Evolutionary conservation across 2,888 invertebrate genomes (phyloP), one percentile per base, ranked within the genome.

Genomic region (Eueremaeus valkanovi): DNA sequence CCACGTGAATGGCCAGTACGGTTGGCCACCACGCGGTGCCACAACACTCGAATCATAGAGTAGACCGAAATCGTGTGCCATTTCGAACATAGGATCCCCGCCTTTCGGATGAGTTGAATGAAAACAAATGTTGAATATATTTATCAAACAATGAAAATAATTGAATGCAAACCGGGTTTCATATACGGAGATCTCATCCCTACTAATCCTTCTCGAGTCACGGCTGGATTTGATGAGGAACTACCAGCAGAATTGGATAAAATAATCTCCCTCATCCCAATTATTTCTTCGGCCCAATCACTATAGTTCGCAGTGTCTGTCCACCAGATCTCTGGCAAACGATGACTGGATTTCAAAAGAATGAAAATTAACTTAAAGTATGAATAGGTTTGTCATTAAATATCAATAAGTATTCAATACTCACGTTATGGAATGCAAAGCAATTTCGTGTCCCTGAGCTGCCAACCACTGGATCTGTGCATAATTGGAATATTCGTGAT

Each of bases 401-500:
- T 33, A 29, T 1, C 5, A 27, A 51, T 31, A 51, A 45, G 16
- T 18, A 55, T 31, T 27, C 24, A 61, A 49, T 49, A 79, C 88
- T 87, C 86, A 93, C 93, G 93, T 93, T 80, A 94, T 90, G 9
- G 93, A 93, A 83, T 93, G 92, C 3, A 92, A 88, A 0, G 89
- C 92, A 78, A 95, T 92, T 85, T 96, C 96, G 82, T 95, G 93
- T 61, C 95, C 94, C 79, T 91, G 90, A 81, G 91, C 90, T 74
- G 93, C 92, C 75, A 95, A 86, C 81, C 91, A 88, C 84, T 96
- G 94, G 27, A 94, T 91, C 89, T 92, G 92, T 80, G 90, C 92
- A 85, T 96, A 96, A 85, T 96, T 95, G 82, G 94, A 94, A 86
- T 86, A 90, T 74, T 92, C 91, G 83, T 96, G 96, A 9, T 95